phyloP scores from a whole-genome alignment of 2,113 vertebrate genomes.

The Azemiops feae region DNA sequence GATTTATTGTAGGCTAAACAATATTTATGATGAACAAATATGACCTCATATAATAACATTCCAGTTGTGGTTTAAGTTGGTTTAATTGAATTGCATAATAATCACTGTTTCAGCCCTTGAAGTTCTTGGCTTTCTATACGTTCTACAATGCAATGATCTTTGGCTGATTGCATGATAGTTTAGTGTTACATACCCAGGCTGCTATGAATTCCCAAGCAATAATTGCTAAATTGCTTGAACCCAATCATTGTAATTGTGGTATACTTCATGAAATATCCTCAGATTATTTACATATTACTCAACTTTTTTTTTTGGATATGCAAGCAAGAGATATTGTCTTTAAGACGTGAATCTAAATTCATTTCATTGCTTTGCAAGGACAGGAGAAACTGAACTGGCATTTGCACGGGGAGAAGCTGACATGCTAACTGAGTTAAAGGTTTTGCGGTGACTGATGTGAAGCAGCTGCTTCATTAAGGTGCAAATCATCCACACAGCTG shows the following conservation, averaged over 20 bases:
- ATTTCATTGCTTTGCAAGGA: not conserved
- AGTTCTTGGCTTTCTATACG: not conserved
- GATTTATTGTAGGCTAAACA: not conserved
- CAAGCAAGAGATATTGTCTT: not conserved
- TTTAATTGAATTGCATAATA: not conserved
- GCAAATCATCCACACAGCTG: not conserved
- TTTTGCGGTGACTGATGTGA: not conserved
- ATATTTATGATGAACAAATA: not conserved
- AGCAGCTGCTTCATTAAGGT: slow-evolving; percentile 28
- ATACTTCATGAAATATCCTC: not conserved
- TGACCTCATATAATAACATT: not conserved
- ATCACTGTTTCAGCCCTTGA: not conserved
- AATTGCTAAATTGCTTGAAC: not conserved
- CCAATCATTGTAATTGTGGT: not conserved
- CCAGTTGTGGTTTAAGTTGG: not conserved
- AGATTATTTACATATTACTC: not conserved
- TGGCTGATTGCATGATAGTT: not conserved
- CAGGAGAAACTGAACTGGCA: not conserved
- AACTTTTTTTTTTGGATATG: not conserved
- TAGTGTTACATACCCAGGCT: not conserved
- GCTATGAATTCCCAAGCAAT: not conserved
- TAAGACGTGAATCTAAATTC: not conserved
- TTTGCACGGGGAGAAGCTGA: not conserved
- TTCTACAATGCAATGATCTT: not conserved
- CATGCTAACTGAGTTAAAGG: not conserved